These are phyloP conservation scores for Denticeps clupeoides DNA, from an alignment of 2,797 vertebrate genomes.

Conservation along the genomic window DNA sequence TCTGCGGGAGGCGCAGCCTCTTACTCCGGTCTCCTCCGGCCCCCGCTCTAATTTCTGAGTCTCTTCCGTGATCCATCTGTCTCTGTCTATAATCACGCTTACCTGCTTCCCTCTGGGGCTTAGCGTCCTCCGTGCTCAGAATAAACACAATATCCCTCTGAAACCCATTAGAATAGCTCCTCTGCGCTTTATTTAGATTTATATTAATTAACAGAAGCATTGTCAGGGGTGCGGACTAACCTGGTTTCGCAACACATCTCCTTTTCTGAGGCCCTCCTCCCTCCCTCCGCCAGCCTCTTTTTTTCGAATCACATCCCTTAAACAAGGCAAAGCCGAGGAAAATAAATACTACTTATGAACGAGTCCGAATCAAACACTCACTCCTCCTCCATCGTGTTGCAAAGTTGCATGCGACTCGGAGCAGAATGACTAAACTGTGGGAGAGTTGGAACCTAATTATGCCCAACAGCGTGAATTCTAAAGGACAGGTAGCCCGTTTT, in stretches of 20 bases:
- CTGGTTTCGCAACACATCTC: conserved; percentile 17
- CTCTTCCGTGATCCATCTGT: conserved; percentile 29
- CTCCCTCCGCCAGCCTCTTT: conserved; percentile 11
- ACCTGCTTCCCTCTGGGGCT: conserved; percentile 35
- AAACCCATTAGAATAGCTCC: conserved; percentile 35
- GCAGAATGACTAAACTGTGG: conserved; percentile 28
- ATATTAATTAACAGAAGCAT: conserved; percentile 34
- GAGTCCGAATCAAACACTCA: conserved; percentile 21
- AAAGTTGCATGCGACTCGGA: conserved; percentile 19
- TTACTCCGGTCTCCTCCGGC: conserved; percentile 16
- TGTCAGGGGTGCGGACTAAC: conserved; percentile 22
- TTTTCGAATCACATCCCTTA: conserved; percentile 13
- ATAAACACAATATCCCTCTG: conserved; percentile 36
- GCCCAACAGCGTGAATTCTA: conserved; percentile 34
- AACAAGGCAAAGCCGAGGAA: conserved; percentile 9
- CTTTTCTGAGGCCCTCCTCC: conserved; percentile 8
- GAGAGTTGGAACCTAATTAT: conserved; percentile 40
- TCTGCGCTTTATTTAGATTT: conserved; percentile 36
- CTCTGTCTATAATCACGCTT: conserved; percentile 39
- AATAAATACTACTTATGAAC: conserved; percentile 27
- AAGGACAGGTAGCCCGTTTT: conserved; percentile 49
- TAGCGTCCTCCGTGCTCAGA: conserved; percentile 23
- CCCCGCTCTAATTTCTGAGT: conserved; percentile 14
- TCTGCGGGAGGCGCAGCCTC: conserved; percentile 15
- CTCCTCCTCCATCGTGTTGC: conserved; percentile 12